These are phyloP conservation scores for Leptinotarsa undecemlineata DNA, from an alignment of 1,140 invertebrate genomes.

Conservation along the genomic window DNA sequence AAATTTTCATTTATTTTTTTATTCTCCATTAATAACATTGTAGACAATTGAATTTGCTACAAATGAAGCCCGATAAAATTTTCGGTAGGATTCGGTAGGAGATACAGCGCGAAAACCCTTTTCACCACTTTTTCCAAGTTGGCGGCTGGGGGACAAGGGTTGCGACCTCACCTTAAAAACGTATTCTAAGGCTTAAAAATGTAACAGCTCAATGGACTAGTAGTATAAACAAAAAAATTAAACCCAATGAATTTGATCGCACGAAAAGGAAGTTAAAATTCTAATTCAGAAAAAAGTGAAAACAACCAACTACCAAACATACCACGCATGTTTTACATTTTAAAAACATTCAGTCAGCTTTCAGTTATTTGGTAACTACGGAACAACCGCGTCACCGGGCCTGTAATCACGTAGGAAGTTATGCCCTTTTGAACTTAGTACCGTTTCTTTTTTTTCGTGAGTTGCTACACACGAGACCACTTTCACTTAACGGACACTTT, in stretches of 20 bases:
- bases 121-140: no score
- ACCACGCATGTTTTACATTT: conserved; percentile 5
- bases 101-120: no score
- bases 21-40: no score
- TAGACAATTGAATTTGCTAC: no score
- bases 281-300: not conserved
- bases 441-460: conserved; percentile 8
- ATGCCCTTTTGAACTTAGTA: conserved; percentile 23
- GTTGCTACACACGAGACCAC: conserved; percentile 5
- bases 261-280: not conserved
- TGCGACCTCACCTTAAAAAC: no score
- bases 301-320: not conserved
- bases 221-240: no score
- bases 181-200: no score
- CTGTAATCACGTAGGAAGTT: conserved; percentile 19
- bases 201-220: no score
- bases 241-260: not conserved
- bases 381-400: not conserved
- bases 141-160: no score
- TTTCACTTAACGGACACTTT: conserved; percentile 21
- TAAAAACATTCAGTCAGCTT: conserved; percentile 11
- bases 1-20: no score
- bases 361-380: conserved; percentile 15
- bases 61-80: no score
- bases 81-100: no score